Evolutionary conservation across 1,140 invertebrate species (phyloP).

Genomic region (Schlechtendalia chinensis): DNA sequence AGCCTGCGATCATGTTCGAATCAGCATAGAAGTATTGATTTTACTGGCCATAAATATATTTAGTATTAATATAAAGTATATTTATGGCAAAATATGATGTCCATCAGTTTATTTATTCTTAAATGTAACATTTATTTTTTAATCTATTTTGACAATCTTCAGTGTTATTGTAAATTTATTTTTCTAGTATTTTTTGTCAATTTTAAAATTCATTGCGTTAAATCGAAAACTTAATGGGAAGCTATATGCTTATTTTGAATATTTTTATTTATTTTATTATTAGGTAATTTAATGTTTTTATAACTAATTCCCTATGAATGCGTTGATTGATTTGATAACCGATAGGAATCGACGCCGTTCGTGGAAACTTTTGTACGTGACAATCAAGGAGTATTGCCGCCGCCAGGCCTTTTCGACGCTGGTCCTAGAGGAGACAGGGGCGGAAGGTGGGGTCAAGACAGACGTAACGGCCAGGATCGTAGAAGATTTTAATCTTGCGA

Average conservation of each 20-base stretch:
- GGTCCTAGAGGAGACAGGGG: slow-evolving; percentile 48
- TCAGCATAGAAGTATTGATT: too few species aligned
- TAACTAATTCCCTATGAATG: slow-evolving; percentile 48
- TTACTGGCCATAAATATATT: too few species aligned
- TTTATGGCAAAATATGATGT: too few species aligned
- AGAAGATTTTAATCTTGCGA: slow-evolving; percentile 46
- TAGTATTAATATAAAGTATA: too few species aligned
- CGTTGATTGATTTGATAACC: slow-evolving; percentile 47
- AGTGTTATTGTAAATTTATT: too few species aligned
- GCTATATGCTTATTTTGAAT: slow-evolving; percentile 7
- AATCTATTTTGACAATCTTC: too few species aligned
- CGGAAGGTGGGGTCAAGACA: slow-evolving; percentile 48
- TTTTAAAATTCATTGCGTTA: too few species aligned
- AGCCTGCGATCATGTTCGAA: too few species aligned
- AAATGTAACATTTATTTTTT: too few species aligned
- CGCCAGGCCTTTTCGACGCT: slow-evolving; percentile 43
- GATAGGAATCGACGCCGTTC: slow-evolving; percentile 46
- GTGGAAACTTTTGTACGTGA: slow-evolving; percentile 50
- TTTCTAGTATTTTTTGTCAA: too few species aligned
- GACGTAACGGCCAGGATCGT: slow-evolving; percentile 47
- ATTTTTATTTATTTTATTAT: slow-evolving; percentile 37
- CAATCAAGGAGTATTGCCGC: slow-evolving; percentile 48
- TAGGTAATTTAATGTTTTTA: slow-evolving; percentile 37
- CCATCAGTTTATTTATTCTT: too few species aligned
- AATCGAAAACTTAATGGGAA: neutral